These are phyloP conservation scores for Brachyptera risi DNA, from an alignment of 2,888 invertebrate species.

Conservation along the genomic window DNA sequence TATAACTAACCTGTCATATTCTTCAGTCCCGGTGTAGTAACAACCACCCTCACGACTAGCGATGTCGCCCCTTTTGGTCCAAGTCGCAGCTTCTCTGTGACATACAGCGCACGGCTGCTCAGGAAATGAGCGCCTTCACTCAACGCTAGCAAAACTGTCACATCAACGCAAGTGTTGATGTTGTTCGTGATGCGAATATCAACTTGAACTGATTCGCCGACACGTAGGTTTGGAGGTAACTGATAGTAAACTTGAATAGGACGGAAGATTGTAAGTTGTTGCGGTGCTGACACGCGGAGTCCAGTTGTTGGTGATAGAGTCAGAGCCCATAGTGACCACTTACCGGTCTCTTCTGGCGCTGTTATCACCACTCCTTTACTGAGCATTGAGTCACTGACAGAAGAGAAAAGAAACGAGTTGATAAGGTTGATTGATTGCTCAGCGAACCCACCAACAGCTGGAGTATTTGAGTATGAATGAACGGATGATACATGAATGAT, in stretches of 20 bases:
- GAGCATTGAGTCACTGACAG: slow-evolving; percentile 52
- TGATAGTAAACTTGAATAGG: slow-evolving; percentile 60
- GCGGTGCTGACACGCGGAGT: slow-evolving; percentile 54
- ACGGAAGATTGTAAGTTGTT: slow-evolving; percentile 57
- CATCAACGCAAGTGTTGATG: slow-evolving; percentile 65
- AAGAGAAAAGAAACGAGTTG: slow-evolving; percentile 8
- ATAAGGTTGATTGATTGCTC: no score
- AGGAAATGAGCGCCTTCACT: slow-evolving; percentile 63
- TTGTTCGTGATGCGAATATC: slow-evolving; percentile 65
- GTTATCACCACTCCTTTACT: slow-evolving; percentile 56
- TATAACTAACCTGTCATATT: slow-evolving; percentile 60
- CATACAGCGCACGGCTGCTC: slow-evolving; percentile 60
- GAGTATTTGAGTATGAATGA: no score
- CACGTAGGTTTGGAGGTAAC: slow-evolving; percentile 55
- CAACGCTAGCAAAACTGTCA: slow-evolving; percentile 59
- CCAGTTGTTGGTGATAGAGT: slow-evolving; percentile 50
- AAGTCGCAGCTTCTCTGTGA: slow-evolving; percentile 58
- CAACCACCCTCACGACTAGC: slow-evolving; percentile 58
- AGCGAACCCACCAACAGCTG: no score
- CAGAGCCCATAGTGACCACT: slow-evolving; percentile 62
- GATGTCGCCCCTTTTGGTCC: slow-evolving; percentile 64
- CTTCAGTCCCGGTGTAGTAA: slow-evolving; percentile 59
- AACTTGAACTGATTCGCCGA: slow-evolving; percentile 62
- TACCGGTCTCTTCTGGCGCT: slow-evolving; percentile 59
- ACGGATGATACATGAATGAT: no score